Evolutionary conservation across 2,113 vertebrate genomes (phyloP), one percentile per base, ranked within the genome.

Genomic region (Nestor notabilis): DNA sequence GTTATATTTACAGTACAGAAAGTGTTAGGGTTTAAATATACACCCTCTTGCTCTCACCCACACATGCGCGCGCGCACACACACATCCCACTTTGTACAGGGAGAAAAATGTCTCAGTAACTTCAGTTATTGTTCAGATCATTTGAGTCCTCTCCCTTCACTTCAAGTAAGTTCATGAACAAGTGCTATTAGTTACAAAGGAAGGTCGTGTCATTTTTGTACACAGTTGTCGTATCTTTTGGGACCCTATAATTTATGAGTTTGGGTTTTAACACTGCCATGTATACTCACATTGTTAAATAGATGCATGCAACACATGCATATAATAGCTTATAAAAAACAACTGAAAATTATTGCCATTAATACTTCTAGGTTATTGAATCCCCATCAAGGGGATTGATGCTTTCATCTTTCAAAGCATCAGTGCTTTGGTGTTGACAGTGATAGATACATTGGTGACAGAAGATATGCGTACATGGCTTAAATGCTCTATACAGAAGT

Each of bases 221-320:
- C 90, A 78, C 12, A 81, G 65, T 46, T 76, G 68, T 88, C 28
- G 0, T 79, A 80, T 53, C 52, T 89, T 93, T 79, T 60, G 72
- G 93, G 94, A 89, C 95, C 79, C 87, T 93, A 39, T 13, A 0
- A 5, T 72, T 96, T 84, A 72, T 2, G 79, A 89, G 79, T 65
- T 89, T 3, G 0, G 82, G 64, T 90, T 93, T 91, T 92, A 96
- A 82, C 81, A 89, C 90, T 83, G 95, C 56, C 95, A 95, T 21
- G 69, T 93, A 91, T 71, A 86, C 87, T 97, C 84, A 96, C 63
- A 77, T 37, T 95, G 82, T 97, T 96, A 94, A 93, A 92, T 80
- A 95, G 89, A 95, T 97, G 95, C 97, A 97, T 96, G 96, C 97
- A 97, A 97, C 63, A 95, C 97, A 92, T 97, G 97, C 97, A 93